Evolutionary conservation across 2,113 vertebrate genomes (phyloP).

Genomic region (Hippoglossus stenolepis): DNA sequence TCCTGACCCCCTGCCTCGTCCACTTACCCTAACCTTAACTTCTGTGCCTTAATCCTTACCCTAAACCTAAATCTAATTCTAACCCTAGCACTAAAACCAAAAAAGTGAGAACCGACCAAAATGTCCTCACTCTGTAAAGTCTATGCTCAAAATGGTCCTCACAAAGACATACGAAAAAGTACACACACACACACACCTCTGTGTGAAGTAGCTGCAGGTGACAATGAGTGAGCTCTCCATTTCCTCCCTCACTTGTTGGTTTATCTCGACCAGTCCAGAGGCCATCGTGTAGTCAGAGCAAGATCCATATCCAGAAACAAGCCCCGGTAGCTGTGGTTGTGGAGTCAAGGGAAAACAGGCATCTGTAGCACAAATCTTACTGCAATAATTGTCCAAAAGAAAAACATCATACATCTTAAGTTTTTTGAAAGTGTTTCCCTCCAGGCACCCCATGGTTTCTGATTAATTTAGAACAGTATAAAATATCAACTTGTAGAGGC

Average conservation of each 20-base stretch:
- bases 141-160: no score
- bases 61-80: no score
- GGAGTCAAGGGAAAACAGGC: conserved; percentile 9
- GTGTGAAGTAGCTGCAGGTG: conserved; percentile 53
- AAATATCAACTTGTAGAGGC: conserved; percentile 6
- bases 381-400: background rate
- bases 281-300: conserved; percentile 6
- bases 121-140: no score
- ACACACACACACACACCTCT: conserved; percentile 20
- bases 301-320: conserved; percentile 48
- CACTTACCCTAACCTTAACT: no score
- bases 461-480: conserved; percentile 35
- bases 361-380: background rate
- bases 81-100: no score
- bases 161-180: background rate
- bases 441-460: conserved; percentile 12
- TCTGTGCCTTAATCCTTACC: no score
- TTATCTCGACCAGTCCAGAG: conserved; percentile 15
- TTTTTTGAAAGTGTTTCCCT: background rate
- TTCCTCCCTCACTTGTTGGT: conserved; percentile 42
- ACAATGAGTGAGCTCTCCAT: conserved; percentile 58
- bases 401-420: background rate
- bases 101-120: no score
- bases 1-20: no score
- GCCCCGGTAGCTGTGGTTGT: background rate